phyloP scores from a whole-genome alignment of 2,113 vertebrate species.

The Chunga burmeisteri region DNA sequence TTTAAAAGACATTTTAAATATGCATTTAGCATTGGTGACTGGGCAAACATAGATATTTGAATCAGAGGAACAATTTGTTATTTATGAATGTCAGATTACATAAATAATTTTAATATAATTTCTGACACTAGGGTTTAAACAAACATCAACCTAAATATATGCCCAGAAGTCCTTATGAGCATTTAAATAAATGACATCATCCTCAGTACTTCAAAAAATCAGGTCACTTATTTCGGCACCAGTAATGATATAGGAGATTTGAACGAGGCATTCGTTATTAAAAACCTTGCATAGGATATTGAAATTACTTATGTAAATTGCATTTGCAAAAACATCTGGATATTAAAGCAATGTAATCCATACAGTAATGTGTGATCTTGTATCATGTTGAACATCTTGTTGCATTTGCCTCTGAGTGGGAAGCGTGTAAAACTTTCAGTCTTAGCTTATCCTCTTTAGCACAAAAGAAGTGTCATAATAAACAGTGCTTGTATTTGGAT shows the following conservation, averaged over 20 bases:
- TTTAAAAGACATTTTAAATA: background rate
- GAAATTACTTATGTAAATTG: background rate
- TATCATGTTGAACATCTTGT: background rate
- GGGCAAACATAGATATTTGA: background rate
- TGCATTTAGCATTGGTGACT: background rate
- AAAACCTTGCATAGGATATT: background rate
- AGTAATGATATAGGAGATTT: background rate
- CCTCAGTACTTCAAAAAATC: background rate
- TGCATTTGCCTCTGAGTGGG: background rate
- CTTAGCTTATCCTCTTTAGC: background rate
- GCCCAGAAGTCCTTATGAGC: background rate
- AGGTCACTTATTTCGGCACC: background rate
- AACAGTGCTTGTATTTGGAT: background rate
- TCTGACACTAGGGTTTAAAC: background rate
- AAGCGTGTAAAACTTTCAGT: background rate
- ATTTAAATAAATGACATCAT: background rate
- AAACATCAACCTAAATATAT: background rate
- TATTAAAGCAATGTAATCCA: background rate
- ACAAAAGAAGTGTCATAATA: conserved; percentile 23
- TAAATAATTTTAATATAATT: background rate
- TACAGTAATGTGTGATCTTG: background rate
- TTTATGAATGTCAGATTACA: conserved; percentile 1
- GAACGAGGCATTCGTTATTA: background rate
- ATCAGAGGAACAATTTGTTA: background rate
- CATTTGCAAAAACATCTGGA: background rate